These are phyloP conservation scores for Xiphophorus birchmanni DNA, from an alignment of 2,797 vertebrate genomes.

Conservation along the genomic window DNA sequence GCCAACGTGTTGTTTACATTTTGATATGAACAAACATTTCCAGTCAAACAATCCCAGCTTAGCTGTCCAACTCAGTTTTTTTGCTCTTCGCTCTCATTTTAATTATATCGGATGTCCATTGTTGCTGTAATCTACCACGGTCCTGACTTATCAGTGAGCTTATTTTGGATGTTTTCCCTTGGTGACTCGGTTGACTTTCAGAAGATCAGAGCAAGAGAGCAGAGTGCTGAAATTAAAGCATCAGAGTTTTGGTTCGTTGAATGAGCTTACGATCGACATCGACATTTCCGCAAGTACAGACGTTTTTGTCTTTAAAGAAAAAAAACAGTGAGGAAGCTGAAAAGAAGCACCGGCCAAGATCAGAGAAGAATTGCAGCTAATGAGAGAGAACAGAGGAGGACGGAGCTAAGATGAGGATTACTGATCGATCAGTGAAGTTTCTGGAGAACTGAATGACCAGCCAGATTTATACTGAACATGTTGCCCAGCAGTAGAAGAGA, in stretches of 20 bases:
- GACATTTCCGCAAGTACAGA: neutral
- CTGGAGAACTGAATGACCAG: constrained; percentile 28
- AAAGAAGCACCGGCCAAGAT: constrained; percentile 45
- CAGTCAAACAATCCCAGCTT: constrained; percentile 1
- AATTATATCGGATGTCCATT: constrained; percentile 34
- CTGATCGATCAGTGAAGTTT: constrained; percentile 34
- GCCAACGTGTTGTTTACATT: neutral
- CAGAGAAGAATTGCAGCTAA: constrained; percentile 58
- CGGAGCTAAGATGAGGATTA: constrained; percentile 25
- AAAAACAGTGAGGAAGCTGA: constrained; percentile 38
- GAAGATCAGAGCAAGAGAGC: constrained; percentile 22
- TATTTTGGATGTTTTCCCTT: constrained; percentile 39
- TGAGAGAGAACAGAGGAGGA: constrained; percentile 49
- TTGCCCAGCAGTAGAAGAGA: constrained; percentile 3
- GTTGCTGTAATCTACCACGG: constrained; percentile 46
- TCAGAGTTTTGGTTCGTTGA: neutral
- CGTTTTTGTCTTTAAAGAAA: neutral
- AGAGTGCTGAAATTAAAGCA: neutral
- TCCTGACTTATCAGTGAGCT: constrained; percentile 48
- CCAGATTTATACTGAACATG: constrained; percentile 41
- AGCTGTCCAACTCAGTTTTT: neutral
- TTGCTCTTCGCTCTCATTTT: constrained; percentile 24
- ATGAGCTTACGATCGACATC: neutral
- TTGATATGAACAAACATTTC: constrained; percentile 6
- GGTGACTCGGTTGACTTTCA: constrained; percentile 60